Percentiles rank a stretch among this genome's conserved stretches.
Evolutionary conservation across 2,888 invertebrate genomes (phyloP).

Genomic region (Carpatolechia fugitivella): DNA sequence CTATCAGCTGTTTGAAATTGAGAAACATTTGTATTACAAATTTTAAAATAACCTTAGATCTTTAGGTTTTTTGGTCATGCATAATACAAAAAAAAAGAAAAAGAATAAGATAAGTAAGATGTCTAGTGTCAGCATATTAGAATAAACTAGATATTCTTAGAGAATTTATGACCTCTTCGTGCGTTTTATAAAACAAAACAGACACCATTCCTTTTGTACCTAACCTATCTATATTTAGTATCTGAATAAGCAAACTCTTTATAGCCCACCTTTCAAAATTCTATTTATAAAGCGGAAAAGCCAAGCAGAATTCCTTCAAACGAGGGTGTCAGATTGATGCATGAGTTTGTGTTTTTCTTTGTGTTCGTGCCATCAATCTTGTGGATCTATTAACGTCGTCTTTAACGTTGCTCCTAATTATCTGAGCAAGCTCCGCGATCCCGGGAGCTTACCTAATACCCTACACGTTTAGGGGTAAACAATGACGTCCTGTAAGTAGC

Average conservation of each 20-base stretch:
- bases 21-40: too few species aligned
- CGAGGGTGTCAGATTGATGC: slow-evolving; percentile 61
- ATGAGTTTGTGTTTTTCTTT: slow-evolving; percentile 65
- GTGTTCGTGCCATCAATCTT: slow-evolving; percentile 59
- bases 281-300: slow-evolving; percentile 12
- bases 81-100: too few species aligned
- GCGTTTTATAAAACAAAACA: background rate
- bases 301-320: slow-evolving; percentile 32
- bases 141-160: too few species aligned
- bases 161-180: background rate
- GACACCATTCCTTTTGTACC: background rate
- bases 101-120: too few species aligned
- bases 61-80: too few species aligned
- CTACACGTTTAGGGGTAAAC: slow-evolving; percentile 28
- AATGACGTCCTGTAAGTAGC: slow-evolving; percentile 29
- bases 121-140: too few species aligned
- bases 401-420: slow-evolving; percentile 62
- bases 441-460: slow-evolving; percentile 34
- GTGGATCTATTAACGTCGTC: slow-evolving; percentile 66
- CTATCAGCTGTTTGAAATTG: too few species aligned
- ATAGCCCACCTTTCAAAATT: slow-evolving; percentile 4
- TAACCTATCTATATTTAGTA: background rate
- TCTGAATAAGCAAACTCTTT: background rate
- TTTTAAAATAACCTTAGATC: too few species aligned
- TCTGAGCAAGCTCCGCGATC: slow-evolving; percentile 50